Evolutionary conservation across 1,140 invertebrate genomes (phyloP), one percentile per base, ranked within the genome.

Genomic region (Charaxes varanes): DNA sequence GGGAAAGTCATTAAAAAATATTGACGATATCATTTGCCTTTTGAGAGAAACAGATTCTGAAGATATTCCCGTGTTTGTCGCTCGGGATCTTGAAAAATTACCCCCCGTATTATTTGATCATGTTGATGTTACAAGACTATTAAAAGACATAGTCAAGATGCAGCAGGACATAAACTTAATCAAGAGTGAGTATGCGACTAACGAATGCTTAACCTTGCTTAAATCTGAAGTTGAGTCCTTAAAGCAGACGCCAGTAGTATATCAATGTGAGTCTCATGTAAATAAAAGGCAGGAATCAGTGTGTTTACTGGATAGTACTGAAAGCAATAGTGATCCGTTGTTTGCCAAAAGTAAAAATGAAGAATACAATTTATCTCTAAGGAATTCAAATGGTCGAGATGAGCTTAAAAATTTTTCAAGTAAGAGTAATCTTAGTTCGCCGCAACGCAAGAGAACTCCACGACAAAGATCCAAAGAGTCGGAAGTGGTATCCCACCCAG

Each of bases 41-140:
- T 6, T 41, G 3, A 17, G 37, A 17, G 27, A 27, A 2, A 15
- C 31, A 0, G 37, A 49, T n/a, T 21, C 37, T 10, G 41, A 44
- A 3, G 16, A 23, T 8, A 5, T 51, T 14, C 36, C 48, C 6
- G 32, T 36, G 3, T 51, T 36, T 46, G 52, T 50, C 1, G 52
- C 52, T 7, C n/a, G 18, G 2, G 41, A 49, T 10, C 38, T 49
- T 2, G 36, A 49, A 5, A 36, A 41, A 21, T 30, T 45, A 26
- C 52, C 52, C 2, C 45, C 45, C 0, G 36, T 47, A 5, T 11
- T 14, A 3, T 52, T 45, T 27, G 50, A 47, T 16, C 40, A 53
- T 41, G 31, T 53, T 1, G 44, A 53, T 8, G 30, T 35, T 2
- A 54, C 52, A 6, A 38, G 31, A 17, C 6, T 43, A n/a, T 36